Conservation (phyloP, 2,888 invertebrate genomes). For the Philopedon plagiatum region DNA sequence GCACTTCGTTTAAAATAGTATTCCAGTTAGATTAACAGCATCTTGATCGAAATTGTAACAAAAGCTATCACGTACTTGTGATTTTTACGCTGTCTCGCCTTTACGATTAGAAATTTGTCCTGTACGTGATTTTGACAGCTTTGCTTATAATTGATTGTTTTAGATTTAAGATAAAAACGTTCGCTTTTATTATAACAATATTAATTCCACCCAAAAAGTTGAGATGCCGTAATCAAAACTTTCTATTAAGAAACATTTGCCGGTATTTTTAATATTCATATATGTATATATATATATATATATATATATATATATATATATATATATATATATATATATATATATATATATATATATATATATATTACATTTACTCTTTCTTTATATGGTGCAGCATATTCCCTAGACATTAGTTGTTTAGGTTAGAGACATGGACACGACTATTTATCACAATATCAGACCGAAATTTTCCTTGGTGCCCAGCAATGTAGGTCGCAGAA, state of each 20-base stretch:
- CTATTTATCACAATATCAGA: slow-evolving; percentile 1
- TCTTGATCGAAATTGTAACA: slow-evolving; percentile 30
- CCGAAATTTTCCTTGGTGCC: background rate
- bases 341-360: too few species aligned
- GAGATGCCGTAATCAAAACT: slow-evolving; percentile 1
- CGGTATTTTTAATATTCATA: too few species aligned
- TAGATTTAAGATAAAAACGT: slow-evolving; percentile 9
- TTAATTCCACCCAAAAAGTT: slow-evolving; percentile 3
- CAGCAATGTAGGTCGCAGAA: background rate
- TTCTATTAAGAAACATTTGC: slow-evolving; percentile 1
- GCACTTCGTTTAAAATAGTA: slow-evolving; percentile 9
- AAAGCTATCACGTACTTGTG: slow-evolving; percentile 29
- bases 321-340: too few species aligned
- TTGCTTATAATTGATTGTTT: slow-evolving; percentile 28
- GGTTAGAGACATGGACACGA: background rate
- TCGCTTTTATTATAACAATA: slow-evolving; percentile 8
- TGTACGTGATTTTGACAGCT: slow-evolving; percentile 38
- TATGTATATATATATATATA: too few species aligned
- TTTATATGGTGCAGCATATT: background rate
- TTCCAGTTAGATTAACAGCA: slow-evolving; percentile 24
- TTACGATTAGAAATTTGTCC: slow-evolving; percentile 29
- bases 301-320: too few species aligned
- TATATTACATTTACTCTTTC: background rate
- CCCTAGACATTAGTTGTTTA: slow-evolving; percentile 4
- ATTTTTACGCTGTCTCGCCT: slow-evolving; percentile 35